phyloP scores from a whole-genome alignment of 2,888 invertebrate genomes.

The Dichetophora obliterata region DNA sequence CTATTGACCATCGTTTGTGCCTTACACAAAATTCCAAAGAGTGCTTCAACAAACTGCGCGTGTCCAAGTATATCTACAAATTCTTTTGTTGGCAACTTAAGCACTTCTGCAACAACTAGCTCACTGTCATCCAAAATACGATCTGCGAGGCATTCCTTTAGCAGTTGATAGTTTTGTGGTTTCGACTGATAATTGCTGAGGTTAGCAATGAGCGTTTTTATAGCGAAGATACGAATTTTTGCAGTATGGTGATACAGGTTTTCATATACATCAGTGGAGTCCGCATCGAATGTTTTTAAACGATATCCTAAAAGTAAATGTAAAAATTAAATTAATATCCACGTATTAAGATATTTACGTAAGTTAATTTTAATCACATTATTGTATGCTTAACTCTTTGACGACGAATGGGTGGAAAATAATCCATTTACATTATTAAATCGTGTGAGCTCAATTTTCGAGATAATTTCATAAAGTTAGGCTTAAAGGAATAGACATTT shows the following conservation, averaged over 20 bases:
- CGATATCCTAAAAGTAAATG: constrained; percentile 69
- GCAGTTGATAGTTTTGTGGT: constrained; percentile 69
- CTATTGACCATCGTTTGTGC: constrained; percentile 65
- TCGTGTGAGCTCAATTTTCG: too few relatives aligned
- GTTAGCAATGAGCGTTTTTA: constrained; percentile 75
- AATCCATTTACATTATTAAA: too few relatives aligned
- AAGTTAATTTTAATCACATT: too few relatives aligned
- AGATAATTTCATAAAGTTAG: too few relatives aligned
- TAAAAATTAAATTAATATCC: neutral
- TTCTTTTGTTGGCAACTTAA: constrained; percentile 69
- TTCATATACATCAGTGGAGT: constrained; percentile 74
- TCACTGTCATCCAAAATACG: constrained; percentile 78
- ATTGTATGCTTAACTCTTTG: too few relatives aligned
- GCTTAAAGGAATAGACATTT: too few relatives aligned
- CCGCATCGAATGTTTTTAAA: constrained; percentile 72
- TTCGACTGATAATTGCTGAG: constrained; percentile 69
- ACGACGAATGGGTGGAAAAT: too few relatives aligned
- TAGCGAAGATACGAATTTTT: constrained; percentile 76
- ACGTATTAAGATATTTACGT: too few relatives aligned
- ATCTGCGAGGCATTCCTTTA: constrained; percentile 76
- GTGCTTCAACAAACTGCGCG: constrained; percentile 69
- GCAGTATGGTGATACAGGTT: constrained; percentile 81
- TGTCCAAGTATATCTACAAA: constrained; percentile 70
- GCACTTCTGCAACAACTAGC: constrained; percentile 74
- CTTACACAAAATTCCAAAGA: constrained; percentile 72